phyloP scores from a whole-genome alignment of 2,113 vertebrate genomes.

The Stomatorhinus ivindoensis region DNA sequence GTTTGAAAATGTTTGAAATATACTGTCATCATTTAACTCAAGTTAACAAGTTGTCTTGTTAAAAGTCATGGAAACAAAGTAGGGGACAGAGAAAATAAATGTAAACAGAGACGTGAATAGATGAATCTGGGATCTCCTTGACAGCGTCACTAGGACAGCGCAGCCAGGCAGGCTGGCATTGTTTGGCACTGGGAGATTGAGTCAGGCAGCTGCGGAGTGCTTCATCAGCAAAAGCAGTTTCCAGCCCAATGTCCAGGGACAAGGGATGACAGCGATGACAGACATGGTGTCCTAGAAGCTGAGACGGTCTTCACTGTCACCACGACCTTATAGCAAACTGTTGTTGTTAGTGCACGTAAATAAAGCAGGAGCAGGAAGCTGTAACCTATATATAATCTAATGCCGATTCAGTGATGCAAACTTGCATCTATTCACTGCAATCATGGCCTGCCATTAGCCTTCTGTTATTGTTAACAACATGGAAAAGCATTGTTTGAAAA shows the following conservation, averaged over 20 bases:
- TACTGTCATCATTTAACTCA: background rate
- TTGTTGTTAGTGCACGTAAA: background rate
- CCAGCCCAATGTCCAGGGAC: background rate
- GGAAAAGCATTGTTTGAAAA: too few relatives aligned
- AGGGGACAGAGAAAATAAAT: background rate
- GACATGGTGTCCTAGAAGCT: background rate
- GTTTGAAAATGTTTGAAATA: background rate
- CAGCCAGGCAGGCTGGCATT: background rate
- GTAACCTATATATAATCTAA: background rate
- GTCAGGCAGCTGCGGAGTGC: conserved; percentile 2
- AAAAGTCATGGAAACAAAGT: background rate
- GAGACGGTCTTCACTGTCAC: background rate
- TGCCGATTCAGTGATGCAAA: background rate
- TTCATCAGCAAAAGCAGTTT: background rate
- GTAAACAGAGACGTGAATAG: background rate
- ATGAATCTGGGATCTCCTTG: background rate
- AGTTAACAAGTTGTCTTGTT: background rate
- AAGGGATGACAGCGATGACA: background rate
- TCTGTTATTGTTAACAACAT: too few relatives aligned
- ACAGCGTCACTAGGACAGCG: background rate
- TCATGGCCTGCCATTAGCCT: background rate
- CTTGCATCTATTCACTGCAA: background rate
- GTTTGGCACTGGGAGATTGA: background rate
- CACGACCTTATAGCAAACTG: background rate
- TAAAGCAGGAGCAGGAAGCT: background rate